Conservation (phyloP, 2,113 vertebrate genomes). For the Antennarius striatus region DNA sequence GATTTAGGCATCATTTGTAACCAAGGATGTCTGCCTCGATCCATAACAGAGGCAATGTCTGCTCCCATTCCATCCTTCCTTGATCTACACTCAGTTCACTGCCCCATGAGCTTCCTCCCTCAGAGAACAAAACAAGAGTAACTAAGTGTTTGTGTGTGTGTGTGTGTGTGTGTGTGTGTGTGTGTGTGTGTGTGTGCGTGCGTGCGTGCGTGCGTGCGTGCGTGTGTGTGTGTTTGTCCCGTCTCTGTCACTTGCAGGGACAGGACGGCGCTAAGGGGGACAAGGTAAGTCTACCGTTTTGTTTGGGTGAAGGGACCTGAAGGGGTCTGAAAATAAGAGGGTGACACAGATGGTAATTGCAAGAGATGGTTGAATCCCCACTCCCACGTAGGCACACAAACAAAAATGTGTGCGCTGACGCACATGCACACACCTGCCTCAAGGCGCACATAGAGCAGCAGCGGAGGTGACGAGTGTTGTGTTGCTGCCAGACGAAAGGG, state of each 20-base stretch:
- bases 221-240: constrained; percentile 27
- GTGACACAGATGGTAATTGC: constrained; percentile 73
- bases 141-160: constrained; percentile 53
- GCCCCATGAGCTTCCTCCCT: constrained; percentile 51
- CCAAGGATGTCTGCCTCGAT: constrained; percentile 66
- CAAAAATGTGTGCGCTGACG: constrained; percentile 10
- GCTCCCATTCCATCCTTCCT: constrained; percentile 72
- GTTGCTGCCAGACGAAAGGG: constrained; percentile 60
- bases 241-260: constrained; percentile 80
- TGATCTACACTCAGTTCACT: constrained; percentile 64
- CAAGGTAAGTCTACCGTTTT: constrained; percentile 87
- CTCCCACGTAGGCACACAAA: neutral
- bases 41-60: constrained; percentile 71
- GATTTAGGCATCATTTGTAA: constrained; percentile 67
- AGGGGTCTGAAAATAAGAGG: constrained; percentile 64
- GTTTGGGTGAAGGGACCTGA: constrained; percentile 69
- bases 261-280: constrained; percentile 86
- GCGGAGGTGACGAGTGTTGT: constrained; percentile 69
- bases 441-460: constrained; percentile 52
- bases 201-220: constrained; percentile 32
- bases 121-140: constrained; percentile 67
- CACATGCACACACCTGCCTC: constrained; percentile 20
- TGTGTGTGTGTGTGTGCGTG: constrained; percentile 41
- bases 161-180: constrained; percentile 45
- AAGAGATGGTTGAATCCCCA: constrained; percentile 56